These are phyloP conservation scores for Eonycteris spelaea DNA, from an alignment of 2,113 vertebrate species.

Conservation along the genomic window DNA sequence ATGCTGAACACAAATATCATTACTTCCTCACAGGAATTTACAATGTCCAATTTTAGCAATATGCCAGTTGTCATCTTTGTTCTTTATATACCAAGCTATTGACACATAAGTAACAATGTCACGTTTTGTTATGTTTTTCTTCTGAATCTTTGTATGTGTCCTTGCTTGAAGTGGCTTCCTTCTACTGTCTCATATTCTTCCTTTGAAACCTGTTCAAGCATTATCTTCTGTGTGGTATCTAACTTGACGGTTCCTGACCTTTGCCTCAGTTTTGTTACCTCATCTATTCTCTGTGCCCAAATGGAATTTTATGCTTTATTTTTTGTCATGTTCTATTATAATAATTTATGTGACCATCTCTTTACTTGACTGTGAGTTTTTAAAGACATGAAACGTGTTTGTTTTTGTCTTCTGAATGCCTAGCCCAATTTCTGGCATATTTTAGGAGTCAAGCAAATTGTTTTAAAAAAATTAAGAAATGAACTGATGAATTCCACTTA, in stretches of 20 bases:
- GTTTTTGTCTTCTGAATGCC: slow-evolving; percentile 27
- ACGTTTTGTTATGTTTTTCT: background rate
- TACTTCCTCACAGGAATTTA: background rate
- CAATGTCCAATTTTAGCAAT: background rate
- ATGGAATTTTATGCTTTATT: slow-evolving; percentile 3
- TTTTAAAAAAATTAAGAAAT: slow-evolving; percentile 28
- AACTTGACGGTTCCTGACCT: background rate
- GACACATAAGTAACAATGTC: background rate
- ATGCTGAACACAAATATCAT: background rate
- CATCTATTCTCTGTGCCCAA: background rate
- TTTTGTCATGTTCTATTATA: background rate
- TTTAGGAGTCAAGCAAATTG: slow-evolving; percentile 50
- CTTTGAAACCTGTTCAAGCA: background rate
- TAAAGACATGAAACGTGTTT: slow-evolving; percentile 40
- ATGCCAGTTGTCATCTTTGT: background rate
- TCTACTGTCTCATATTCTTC: background rate
- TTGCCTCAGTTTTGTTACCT: background rate
- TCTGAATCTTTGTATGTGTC: background rate
- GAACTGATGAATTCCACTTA: slow-evolving; percentile 21
- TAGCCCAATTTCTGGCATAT: slow-evolving; percentile 25
- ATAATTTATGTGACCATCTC: slow-evolving; percentile 24
- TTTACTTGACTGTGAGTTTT: slow-evolving; percentile 45
- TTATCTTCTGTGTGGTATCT: background rate
- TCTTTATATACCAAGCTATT: background rate
- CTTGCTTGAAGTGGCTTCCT: background rate